phyloP scores from a whole-genome alignment of 2,113 vertebrate genomes.

The Aptenodytes patagonicus region DNA sequence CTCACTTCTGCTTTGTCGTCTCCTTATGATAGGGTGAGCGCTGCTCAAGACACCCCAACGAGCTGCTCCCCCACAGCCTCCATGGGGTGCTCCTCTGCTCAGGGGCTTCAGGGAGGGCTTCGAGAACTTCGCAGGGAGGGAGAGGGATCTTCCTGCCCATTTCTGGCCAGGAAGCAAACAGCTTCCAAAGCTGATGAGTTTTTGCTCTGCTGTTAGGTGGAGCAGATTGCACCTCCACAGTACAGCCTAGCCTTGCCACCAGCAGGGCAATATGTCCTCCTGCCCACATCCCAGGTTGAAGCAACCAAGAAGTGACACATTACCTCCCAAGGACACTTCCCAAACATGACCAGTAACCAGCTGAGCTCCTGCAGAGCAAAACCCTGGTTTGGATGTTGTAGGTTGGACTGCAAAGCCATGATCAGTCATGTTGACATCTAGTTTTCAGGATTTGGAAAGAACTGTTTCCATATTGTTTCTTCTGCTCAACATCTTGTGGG shows the following conservation, averaged over 20 bases:
- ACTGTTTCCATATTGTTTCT: background rate
- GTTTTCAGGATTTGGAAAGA: background rate
- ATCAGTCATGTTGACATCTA: background rate
- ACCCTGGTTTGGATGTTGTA: background rate
- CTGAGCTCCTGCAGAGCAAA: background rate
- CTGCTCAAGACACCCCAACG: fast-evolving
- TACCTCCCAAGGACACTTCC: background rate
- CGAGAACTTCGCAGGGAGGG: background rate
- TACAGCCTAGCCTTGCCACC: background rate
- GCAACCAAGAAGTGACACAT: background rate
- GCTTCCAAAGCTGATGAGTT: background rate
- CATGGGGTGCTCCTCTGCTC: background rate
- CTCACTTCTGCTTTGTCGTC: background rate
- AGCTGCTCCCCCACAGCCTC: background rate
- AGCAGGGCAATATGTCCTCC: fast-evolving
- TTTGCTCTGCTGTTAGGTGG: background rate
- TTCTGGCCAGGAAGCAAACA: background rate
- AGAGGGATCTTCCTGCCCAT: background rate
- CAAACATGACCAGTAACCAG: background rate
- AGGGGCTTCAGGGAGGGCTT: background rate
- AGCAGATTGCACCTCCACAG: background rate
- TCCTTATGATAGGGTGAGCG: background rate
- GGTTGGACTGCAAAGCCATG: background rate
- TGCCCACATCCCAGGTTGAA: background rate
- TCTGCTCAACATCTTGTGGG: background rate